Percentiles rank a stretch among this genome's conserved stretches.
Evolutionary conservation across 1,140 invertebrate species (phyloP).

Genomic region (Drosophila kanapiae): DNA sequence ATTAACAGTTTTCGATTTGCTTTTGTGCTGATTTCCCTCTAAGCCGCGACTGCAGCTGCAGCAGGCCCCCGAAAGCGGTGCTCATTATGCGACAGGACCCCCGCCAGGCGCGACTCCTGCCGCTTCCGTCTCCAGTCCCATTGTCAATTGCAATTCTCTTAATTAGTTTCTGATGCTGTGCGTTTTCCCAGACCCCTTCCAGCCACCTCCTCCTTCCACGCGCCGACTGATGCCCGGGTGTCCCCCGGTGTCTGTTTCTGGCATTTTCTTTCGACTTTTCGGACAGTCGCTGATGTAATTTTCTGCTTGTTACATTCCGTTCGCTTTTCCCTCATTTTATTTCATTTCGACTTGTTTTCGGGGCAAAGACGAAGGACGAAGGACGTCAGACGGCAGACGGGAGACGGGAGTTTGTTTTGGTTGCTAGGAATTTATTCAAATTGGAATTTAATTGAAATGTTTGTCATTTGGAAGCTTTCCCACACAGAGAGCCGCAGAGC

Average conservation of each 20-base stretch:
- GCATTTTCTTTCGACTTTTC: constrained; percentile 41
- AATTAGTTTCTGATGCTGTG: constrained; percentile 68
- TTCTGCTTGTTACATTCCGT: constrained; percentile 66
- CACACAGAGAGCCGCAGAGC: constrained; percentile 33
- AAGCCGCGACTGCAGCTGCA: constrained; percentile 10
- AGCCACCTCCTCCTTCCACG: no score
- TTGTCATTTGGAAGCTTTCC: constrained; percentile 67
- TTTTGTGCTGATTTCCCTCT: constrained; percentile 1
- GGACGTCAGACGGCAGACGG: background rate
- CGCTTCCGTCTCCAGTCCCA: constrained; percentile 11
- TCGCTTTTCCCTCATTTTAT: constrained; percentile 36
- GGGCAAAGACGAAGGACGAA: background rate
- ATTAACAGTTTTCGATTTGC: constrained; percentile 19
- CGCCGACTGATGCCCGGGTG: background rate
- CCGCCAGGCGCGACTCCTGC: constrained; percentile 3
- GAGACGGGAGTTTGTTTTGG: constrained; percentile 50
- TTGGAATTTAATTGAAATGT: constrained; percentile 75
- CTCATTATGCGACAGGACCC: constrained; percentile 37
- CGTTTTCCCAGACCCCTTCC: constrained; percentile 14
- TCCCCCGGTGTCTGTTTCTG: constrained; percentile 18
- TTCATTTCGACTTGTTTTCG: constrained; percentile 25
- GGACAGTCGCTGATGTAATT: constrained; percentile 58
- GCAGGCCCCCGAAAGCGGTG: background rate
- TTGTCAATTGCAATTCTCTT: constrained; percentile 72
- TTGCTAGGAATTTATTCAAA: constrained; percentile 62